Evolutionary conservation across 2,888 invertebrate species (phyloP), one percentile per base, ranked within the genome.

Genomic region (Euzophera pinguis): DNA sequence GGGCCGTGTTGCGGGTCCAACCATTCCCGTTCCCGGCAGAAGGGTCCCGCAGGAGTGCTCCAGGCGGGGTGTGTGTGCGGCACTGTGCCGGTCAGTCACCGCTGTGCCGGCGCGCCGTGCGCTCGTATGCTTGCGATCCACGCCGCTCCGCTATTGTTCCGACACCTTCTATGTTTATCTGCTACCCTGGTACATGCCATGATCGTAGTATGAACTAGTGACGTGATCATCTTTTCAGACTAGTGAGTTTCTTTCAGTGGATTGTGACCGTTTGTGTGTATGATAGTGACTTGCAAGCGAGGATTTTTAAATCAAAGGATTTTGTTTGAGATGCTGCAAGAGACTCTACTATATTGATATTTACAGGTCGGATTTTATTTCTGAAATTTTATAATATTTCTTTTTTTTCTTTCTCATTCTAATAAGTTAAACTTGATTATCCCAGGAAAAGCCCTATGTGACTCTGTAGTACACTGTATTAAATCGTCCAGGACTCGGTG

Each of bases 31-130:
- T 84, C 84, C 84, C 82, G 77, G 75, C 75, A 80, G 82, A 79
- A 86, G 83, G 87, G 85, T 87, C 89, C 89, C 85, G 78, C 71
- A 82, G 87, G 85, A 81, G 62, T 71, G 77, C 66, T 77, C 78
- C 79, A 65, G 78, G 84, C 82, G 86, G 88, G 86, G 81, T 76
- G 81, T 66, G 81, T 76, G 81, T 66, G 87, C 87, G 87, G 83
- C 86, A 89, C 69, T 89, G 83, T 73, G 89, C 75, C 90, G 89
- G 90, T 88, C 90, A 90, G 90, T 90, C 88, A 89, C 89, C 89
- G 90, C 84, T 87, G 67, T 64, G 82, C 77, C 85, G 84, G 81
- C 87, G 84, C 68, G 79, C 78, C 78, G 89, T 62, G 79, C 88
- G 82, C 85, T 80, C 84, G 88, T 65, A 62, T 69, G 62, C 61